These are phyloP conservation scores for Eciton burchellii DNA, from an alignment of 1,140 invertebrate genomes.

Conservation along the genomic window DNA sequence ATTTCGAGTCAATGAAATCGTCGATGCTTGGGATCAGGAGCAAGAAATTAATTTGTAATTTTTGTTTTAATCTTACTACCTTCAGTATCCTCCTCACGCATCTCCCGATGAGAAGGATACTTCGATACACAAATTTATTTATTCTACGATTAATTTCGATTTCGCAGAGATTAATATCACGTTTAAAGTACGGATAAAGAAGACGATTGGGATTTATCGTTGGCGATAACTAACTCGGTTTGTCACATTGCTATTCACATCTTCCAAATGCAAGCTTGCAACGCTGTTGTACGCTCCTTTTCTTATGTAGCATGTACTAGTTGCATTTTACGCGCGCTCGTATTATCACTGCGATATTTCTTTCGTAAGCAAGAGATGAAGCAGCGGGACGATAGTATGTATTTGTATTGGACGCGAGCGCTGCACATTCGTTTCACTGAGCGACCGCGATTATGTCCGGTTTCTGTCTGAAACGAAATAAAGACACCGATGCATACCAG, in stretches of 20 bases:
- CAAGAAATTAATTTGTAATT: too few species aligned
- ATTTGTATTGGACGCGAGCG: background rate
- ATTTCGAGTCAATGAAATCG: too few species aligned
- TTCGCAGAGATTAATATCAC: too few species aligned
- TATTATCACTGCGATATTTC: slow-evolving; percentile 25
- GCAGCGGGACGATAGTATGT: background rate
- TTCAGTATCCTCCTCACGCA: too few species aligned
- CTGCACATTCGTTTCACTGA: slow-evolving; percentile 34
- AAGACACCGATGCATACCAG: slow-evolving; percentile 55
- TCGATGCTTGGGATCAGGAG: too few species aligned
- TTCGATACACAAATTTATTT: too few species aligned
- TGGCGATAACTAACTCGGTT: background rate
- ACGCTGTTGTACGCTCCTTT: slow-evolving; percentile 22
- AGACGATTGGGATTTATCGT: background rate
- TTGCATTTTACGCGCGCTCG: slow-evolving; percentile 28
- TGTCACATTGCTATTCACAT: background rate
- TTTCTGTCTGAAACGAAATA: slow-evolving; percentile 55
- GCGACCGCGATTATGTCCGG: slow-evolving; percentile 39
- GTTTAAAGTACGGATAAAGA: background rate
- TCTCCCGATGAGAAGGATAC: too few species aligned
- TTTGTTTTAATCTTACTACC: too few species aligned
- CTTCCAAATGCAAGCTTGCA: background rate
- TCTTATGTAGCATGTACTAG: slow-evolving; percentile 18
- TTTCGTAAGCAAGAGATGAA: slow-evolving; percentile 38
- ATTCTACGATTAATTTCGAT: too few species aligned